A percentile compares a stretch with the other conserved stretches of the same genome.
Evolutionary conservation across 2,113 vertebrate species (phyloP).

Genomic region (Struthidea cinerea): DNA sequence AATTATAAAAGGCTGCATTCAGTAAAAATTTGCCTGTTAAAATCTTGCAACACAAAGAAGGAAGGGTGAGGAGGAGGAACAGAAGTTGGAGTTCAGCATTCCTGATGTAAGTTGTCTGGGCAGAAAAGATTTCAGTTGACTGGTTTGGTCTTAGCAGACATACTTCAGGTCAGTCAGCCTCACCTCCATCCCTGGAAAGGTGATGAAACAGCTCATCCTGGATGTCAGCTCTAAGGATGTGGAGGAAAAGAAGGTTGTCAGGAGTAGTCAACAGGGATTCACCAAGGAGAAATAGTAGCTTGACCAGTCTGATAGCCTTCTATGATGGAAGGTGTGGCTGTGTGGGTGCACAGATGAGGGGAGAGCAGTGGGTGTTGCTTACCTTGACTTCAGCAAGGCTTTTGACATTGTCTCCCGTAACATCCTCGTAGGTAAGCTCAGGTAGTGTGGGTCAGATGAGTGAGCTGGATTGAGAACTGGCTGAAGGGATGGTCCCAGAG

Average conservation of each 20-base stretch:
- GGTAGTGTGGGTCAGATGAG: neutral
- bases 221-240: neutral
- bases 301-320: neutral
- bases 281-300: neutral
- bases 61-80: neutral
- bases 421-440: neutral
- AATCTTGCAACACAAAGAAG: neutral
- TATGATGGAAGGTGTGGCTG: neutral
- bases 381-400: neutral
- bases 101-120: neutral
- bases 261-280: neutral
- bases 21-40: neutral
- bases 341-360: neutral
- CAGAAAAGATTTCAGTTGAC: neutral
- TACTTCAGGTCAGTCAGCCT: neutral
- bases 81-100: neutral
- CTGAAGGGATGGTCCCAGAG: neutral
- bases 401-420: neutral
- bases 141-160: neutral
- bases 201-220: neutral
- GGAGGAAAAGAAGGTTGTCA: neutral
- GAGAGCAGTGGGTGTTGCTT: neutral
- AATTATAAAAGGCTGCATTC: neutral
- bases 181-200: neutral
- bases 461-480: neutral